A percentile compares a stretch with the other conserved stretches of the same genome.
These are phyloP conservation scores for Tapera naevia DNA, from an alignment of 2,797 vertebrate genomes.

Conservation along the genomic window DNA sequence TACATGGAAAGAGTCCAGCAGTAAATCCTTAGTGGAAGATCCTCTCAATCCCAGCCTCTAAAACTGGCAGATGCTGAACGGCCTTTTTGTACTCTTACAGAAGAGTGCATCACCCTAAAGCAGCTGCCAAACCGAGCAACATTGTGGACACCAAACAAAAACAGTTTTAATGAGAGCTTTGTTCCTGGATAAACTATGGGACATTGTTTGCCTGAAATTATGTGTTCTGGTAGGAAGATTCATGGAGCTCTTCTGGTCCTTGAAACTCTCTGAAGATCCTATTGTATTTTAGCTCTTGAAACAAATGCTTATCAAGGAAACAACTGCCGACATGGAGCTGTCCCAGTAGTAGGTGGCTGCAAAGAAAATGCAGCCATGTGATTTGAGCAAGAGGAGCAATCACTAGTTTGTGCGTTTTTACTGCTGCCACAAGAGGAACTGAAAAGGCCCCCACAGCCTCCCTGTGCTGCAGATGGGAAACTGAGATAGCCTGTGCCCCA, in stretches of 20 bases:
- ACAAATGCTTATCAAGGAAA: conserved; percentile 42
- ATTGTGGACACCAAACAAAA: conserved; percentile 54
- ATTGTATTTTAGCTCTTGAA: conserved; percentile 32
- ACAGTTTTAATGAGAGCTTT: conserved; percentile 46
- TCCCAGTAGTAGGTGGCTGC: background rate
- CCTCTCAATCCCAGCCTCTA: conserved; percentile 21
- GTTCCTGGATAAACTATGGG: conserved; percentile 1
- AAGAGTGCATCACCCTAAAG: conserved; percentile 44
- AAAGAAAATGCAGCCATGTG: conserved; percentile 11
- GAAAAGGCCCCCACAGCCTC: background rate
- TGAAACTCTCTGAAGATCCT: conserved; percentile 26
- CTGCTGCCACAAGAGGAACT: conserved; percentile 35
- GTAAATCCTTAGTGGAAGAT: conserved; percentile 29
- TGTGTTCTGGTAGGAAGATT: conserved; percentile 14
- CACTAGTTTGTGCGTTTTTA: conserved; percentile 45
- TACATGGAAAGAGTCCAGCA: background rate
- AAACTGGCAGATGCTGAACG: conserved; percentile 59
- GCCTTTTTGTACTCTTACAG: conserved; percentile 45
- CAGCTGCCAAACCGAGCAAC: conserved; percentile 56
- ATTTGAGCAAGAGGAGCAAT: conserved; percentile 18
- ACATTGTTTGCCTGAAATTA: conserved; percentile 1
- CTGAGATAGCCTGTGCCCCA: conserved; percentile 17
- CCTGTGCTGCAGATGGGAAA: conserved; percentile 15
- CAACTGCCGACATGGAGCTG: conserved; percentile 10
- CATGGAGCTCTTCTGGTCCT: conserved; percentile 5